Base-by-base conservation (phyloP, 1,140 invertebrate species). In the Mya arenaria region DNA sequence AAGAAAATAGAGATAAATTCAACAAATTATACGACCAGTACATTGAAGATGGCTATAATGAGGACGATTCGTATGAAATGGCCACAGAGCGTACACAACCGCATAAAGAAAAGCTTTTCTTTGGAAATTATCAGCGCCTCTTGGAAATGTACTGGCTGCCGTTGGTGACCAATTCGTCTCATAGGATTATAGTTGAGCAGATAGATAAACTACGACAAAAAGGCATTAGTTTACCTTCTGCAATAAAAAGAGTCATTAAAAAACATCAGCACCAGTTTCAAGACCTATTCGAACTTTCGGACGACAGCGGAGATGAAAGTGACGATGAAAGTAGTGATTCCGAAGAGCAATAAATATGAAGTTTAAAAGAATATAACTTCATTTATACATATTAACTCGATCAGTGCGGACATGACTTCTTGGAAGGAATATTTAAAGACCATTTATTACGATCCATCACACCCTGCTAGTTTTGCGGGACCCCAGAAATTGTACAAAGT, bases 21-120 rank as follows among this genome's bases (percentile, higher is more conserved):
- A 63, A 63, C 32, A 68, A 68, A 41, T 23, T 68, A 44, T 68
- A 68, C 65, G 65, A 68, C 25, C 65, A 44, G 48, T 68, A 39
- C 65, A 68, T 68, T 37, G 65, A 68, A 23, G 23, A 44, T 68
- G 65, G 34, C 8, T 36, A 68, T 41, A 68, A 68, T 28, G 65
- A 68, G 48, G 37, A 68, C 23, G 65, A 68, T 28, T 36, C 65
- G 13, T n/a, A 4, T n/a, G 65, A 41, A 68, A 68, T 68, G 37
- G 65, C 65, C 4, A 28, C 19, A 3, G 65, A 71, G 17, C 68
- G 68, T 52, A 30, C 44, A 10, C 41, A 71, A 6, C 25, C 68
- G 4, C 55, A 71, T 48, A 48, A 48, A 52, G 44, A 55, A 36
- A 55, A 52, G 55, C 8, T 8, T 6, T 71, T 71, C 44, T 71